These are phyloP conservation scores for Priocnemis perturbator DNA, from an alignment of 2,888 invertebrate species.

Conservation along the genomic window DNA sequence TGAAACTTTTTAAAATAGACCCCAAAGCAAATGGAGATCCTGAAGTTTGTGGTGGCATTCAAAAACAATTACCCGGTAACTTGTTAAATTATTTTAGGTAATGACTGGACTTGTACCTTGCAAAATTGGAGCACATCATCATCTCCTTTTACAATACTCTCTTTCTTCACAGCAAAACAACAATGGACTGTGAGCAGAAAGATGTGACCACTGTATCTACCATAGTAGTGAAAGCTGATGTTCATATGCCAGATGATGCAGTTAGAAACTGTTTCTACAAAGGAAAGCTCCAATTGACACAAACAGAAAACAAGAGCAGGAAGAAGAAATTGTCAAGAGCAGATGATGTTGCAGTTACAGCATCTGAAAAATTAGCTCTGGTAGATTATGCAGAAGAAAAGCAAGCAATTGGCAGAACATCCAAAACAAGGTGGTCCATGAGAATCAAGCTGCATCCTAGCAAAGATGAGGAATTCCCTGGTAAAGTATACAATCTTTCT, in stretches of 20 bases:
- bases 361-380: slow-evolving; percentile 32
- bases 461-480: slow-evolving; percentile 29
- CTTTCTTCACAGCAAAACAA: slow-evolving; percentile 37
- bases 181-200: slow-evolving; percentile 31
- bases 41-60: slow-evolving; percentile 8
- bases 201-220: slow-evolving; percentile 50
- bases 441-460: slow-evolving; percentile 60
- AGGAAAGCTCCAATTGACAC: background rate
- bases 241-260: slow-evolving; percentile 53
- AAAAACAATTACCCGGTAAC: slow-evolving; percentile 45
- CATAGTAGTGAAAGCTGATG: slow-evolving; percentile 64
- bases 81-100: slow-evolving; percentile 68
- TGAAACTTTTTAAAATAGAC: slow-evolving; percentile 78
- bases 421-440: slow-evolving; percentile 63
- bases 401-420: slow-evolving; percentile 23
- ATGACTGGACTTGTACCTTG: slow-evolving; percentile 15
- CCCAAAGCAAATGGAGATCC: slow-evolving; percentile 66
- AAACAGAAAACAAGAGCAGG: slow-evolving; percentile 13
- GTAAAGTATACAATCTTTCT: slow-evolving; percentile 27
- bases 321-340: slow-evolving; percentile 33
- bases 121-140: background rate
- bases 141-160: background rate
- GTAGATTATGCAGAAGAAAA: slow-evolving; percentile 1
- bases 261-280: background rate
- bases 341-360: slow-evolving; percentile 48